phyloP scores from a whole-genome alignment of 2,113 vertebrate species.

The Centropus unirufus region DNA sequence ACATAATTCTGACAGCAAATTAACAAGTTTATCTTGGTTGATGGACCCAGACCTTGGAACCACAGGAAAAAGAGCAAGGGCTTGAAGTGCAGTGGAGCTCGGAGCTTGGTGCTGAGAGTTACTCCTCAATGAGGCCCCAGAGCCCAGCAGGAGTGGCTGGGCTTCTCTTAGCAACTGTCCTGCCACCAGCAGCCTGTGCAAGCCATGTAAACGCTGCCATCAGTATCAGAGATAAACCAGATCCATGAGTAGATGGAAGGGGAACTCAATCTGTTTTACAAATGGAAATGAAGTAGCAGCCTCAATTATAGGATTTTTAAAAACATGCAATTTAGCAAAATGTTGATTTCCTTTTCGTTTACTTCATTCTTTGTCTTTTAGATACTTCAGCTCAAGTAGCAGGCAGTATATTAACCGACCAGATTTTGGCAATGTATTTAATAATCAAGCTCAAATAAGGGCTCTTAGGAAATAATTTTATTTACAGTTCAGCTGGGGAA shows the following conservation, averaged over 20 bases:
- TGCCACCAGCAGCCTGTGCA: constrained; percentile 45
- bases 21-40: constrained; percentile 53
- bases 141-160: constrained; percentile 46
- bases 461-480: constrained; percentile 72
- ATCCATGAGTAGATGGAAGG: constrained; percentile 61
- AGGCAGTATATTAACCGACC: constrained; percentile 57
- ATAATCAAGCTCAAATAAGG: constrained; percentile 71
- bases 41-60: constrained; percentile 52
- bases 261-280: constrained; percentile 71
- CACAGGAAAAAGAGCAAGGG: not conserved
- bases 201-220: constrained; percentile 61
- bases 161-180: constrained; percentile 36
- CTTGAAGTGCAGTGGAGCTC: not conserved
- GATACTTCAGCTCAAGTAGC: constrained; percentile 69
- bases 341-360: constrained; percentile 72
- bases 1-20: not conserved
- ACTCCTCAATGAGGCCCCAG: not conserved
- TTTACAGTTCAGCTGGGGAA: constrained; percentile 71
- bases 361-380: constrained; percentile 63
- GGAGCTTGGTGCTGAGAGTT: not conserved
- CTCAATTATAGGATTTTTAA: constrained; percentile 72
- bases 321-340: constrained; percentile 71
- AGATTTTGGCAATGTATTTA: constrained; percentile 71
- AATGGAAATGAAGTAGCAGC: constrained; percentile 72
- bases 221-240: constrained; percentile 71